Base-by-base conservation (phyloP, 2,888 invertebrate genomes). In the Pristionchus maxplancki region DNA sequence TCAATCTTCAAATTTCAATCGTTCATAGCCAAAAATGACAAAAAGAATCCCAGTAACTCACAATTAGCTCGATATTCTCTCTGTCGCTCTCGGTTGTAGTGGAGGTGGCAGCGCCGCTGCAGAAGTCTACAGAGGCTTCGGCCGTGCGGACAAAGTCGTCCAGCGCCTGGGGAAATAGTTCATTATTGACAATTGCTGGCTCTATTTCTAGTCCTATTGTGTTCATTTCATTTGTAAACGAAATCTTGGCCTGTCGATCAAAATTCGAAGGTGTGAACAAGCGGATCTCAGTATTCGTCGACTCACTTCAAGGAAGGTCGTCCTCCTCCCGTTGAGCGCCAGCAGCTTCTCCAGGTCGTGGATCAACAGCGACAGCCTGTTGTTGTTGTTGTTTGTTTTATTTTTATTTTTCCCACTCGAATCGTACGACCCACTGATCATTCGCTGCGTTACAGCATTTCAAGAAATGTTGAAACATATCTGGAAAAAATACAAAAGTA, bases 291-390 rank as follows among this genome's bases (percentile, higher is more conserved):
- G n/a, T n/a, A n/a, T n/a, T n/a, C n/a, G n/a, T n/a, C 2, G 34
- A 9, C 53, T 50, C 28, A 88, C 87, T 64, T 89, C 85, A 50
- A 90, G 88, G 87, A 89, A 90, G 11, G 50, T 86, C 50, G 50
- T 84, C 34, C 90, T 86, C 28, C 89, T 67, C 34, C 28, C 67
- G 28, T 91, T 84, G 48, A 91, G 88, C 40, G 91, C 90, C 83
- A 90, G 90, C 37, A 91, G 89, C 89, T 92, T 91, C 89, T 93
- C 91, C 88, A 91, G 90, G 82, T 93, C 93, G 71, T 90, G 90
- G 64, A 92, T 91, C 74, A 93, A 89, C 90, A 93, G 88, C 85
- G 92, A 93, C 88, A 93, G 91, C 89, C 93, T 93, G 28, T 85
- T 20, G 2, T 78, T 78, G 44, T 44, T 44, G 44, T 44, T 44